Base-by-base conservation (phyloP, 2,113 vertebrate genomes). In the Colaptes auratus region DNA sequence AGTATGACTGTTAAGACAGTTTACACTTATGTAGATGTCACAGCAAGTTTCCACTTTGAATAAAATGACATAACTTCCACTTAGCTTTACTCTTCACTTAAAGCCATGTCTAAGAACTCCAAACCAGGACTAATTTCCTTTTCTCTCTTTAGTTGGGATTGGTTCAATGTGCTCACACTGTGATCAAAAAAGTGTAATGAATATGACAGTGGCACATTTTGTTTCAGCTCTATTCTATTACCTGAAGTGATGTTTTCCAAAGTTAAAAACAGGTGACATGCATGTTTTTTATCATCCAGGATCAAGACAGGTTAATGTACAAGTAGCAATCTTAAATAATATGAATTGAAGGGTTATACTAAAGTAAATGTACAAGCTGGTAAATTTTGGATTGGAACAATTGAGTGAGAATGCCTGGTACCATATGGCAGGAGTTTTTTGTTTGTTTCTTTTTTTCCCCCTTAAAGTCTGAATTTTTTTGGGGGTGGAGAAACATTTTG, bases 161-260 rank as follows among this genome's bases (percentile, higher is more conserved):
- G 30, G n/a, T 80, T 74, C 67, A 55, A 8, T 23, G 79, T 24
- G 31, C 19, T 89, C 66, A 55, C 14, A 36, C 5, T 39, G 42
- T 30, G 20, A 87, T 82, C 42, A 63, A 82, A 66, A 82, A 44
- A 66, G 63, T 65, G 64, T 53, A 85, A 85, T 61, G 25, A 85
- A 76, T 46, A 61, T 9, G 27, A 80, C 3, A 31, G n/a, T 23
- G 82, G 70, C 21, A 21, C 36, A 44, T 58, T 92, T 88, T 82
- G 50, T 86, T 95, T 79, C 75, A 55, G 35, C 23, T 94, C n/a
- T n/a, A n/a, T n/a, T n/a, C n/a, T n/a, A 21, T 59, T 82, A 86
- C 83, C 55, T 61, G 35, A 90, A 81, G 78, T 20, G 7, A 59
- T 46, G 12, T 64, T 56, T 74, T 58, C 19, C 59, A 78, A 88